Percentiles rank a stretch among this genome's conserved stretches.
phyloP scores from a whole-genome alignment of 2,888 invertebrate genomes.

The Blera fallax region DNA sequence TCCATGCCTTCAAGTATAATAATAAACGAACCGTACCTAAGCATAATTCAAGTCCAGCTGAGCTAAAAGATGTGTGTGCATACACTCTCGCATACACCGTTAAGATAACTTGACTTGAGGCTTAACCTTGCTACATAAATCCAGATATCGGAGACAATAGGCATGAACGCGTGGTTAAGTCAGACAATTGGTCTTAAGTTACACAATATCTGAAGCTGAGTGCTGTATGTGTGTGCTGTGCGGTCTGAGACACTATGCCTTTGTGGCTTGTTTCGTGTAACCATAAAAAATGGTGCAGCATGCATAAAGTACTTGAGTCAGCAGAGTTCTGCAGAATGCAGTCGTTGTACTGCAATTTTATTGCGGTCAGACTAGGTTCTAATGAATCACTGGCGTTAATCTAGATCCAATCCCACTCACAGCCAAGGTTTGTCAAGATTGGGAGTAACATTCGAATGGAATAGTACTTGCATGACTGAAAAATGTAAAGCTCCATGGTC shows the following conservation, averaged over 20 bases:
- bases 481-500: neutral
- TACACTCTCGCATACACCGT: constrained; percentile 15
- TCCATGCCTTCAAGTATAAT: constrained; percentile 16
- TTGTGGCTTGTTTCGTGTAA: constrained; percentile 26
- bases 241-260: constrained; percentile 48
- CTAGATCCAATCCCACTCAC: constrained; percentile 38
- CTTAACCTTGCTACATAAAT: constrained; percentile 72
- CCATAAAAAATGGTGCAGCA: constrained; percentile 21
- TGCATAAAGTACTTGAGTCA: constrained; percentile 44
- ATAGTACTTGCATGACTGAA: constrained; percentile 5
- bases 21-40: constrained; percentile 45
- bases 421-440: constrained; percentile 54
- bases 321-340: constrained; percentile 27
- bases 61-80: constrained; percentile 44
- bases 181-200: constrained; percentile 69
- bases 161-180: constrained; percentile 62
- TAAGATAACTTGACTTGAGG: constrained; percentile 49
- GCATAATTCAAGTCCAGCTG: constrained; percentile 65
- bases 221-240: neutral
- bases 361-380: constrained; percentile 47
- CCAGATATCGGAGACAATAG: constrained; percentile 70
- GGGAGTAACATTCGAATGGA: constrained; percentile 33
- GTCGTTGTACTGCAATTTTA: constrained; percentile 16
- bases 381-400: constrained; percentile 60
- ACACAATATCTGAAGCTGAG: constrained; percentile 57